phyloP scores from a whole-genome alignment of 2,888 invertebrate genomes.

The Dorcus hopei region DNA sequence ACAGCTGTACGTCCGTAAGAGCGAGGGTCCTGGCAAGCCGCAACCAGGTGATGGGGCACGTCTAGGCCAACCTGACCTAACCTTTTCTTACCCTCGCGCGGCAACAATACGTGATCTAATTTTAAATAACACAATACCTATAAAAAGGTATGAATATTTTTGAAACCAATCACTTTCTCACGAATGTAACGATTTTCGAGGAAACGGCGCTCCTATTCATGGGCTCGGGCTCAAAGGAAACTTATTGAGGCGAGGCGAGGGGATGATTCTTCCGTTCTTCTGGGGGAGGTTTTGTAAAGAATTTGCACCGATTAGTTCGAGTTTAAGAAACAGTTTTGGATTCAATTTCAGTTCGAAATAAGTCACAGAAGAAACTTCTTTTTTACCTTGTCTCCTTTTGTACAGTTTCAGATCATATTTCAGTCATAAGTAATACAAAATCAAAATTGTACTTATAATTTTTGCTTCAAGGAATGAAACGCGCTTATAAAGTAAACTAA shows the following conservation, averaged over 20 bases:
- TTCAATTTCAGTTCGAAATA: too few species aligned
- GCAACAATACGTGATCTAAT: constrained; percentile 47
- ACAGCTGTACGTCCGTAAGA: constrained; percentile 4
- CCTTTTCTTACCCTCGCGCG: constrained; percentile 29
- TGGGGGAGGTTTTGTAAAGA: too few species aligned
- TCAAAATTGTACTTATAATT: too few species aligned
- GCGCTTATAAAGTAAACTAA: too few species aligned
- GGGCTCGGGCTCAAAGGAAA: background rate
- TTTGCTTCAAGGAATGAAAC: too few species aligned
- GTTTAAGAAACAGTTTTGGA: too few species aligned
- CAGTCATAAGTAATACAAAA: too few species aligned
- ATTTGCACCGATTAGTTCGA: too few species aligned
- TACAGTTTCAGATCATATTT: too few species aligned
- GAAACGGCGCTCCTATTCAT: background rate
- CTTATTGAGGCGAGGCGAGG: background rate
- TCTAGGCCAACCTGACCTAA: constrained; percentile 38
- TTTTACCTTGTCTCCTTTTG: too few species aligned
- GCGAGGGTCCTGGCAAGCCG: constrained; percentile 3
- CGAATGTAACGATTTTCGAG: constrained; percentile 7
- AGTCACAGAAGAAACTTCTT: too few species aligned
- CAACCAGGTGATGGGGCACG: constrained; percentile 39
- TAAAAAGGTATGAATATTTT: constrained; percentile 40
- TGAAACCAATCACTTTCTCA: constrained; percentile 31
- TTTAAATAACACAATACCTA: constrained; percentile 44
- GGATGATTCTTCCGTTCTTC: too few species aligned